phyloP scores from a whole-genome alignment of 2,797 vertebrate genomes.

The Pelobates cultripes region DNA sequence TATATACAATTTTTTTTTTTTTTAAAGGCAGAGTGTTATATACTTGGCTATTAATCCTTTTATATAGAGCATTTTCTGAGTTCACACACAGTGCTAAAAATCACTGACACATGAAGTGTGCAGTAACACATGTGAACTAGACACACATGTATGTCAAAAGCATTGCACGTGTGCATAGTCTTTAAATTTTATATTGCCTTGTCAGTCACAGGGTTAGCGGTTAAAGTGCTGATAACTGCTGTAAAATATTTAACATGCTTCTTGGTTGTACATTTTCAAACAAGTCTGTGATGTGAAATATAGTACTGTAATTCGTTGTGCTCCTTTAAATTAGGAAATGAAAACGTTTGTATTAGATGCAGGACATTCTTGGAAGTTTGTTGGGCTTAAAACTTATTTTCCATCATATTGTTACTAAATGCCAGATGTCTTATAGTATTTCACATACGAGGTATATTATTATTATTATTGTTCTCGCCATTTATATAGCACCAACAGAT shows the following conservation, averaged over 20 bases:
- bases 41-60: no score
- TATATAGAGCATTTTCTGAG: no score
- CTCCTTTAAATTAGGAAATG: not conserved
- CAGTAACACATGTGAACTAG: conserved; percentile 13
- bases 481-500: no score
- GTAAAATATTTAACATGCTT: conserved; percentile 1
- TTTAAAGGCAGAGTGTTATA: no score
- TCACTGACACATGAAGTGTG: conserved; percentile 2
- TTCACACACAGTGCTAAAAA: not conserved
- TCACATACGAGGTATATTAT: not conserved
- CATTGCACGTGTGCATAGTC: not conserved
- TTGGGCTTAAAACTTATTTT: not conserved
- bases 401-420: not conserved
- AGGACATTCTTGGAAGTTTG: not conserved
- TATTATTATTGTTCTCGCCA: no score
- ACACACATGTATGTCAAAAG: conserved; percentile 10
- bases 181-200: not conserved
- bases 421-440: not conserved
- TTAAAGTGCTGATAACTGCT: conserved; percentile 4
- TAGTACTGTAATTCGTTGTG: not conserved
- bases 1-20: no score
- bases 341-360: not conserved
- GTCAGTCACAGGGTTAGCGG: not conserved
- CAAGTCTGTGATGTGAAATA: not conserved
- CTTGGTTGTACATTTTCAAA: not conserved